A percentile compares a stretch with the other conserved stretches of the same genome.
phyloP scores from a whole-genome alignment of 1,140 invertebrate species.

The Drusus annulatus region DNA sequence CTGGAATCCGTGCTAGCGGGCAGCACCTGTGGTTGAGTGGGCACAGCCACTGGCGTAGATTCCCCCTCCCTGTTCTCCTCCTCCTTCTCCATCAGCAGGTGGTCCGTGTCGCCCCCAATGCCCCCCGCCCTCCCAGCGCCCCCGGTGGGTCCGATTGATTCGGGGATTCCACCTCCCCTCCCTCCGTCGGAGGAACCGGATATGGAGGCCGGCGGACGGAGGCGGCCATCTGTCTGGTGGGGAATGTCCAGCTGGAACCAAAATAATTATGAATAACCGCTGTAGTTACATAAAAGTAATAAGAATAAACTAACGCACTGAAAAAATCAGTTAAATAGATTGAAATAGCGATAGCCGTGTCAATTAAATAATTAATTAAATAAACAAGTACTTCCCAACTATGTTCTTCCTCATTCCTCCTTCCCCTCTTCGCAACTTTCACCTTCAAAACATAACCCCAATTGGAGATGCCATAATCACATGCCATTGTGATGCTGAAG shows the following conservation, averaged over 20 bases:
- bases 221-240: conserved; percentile 60
- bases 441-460: too few species aligned
- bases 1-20: conserved; percentile 49
- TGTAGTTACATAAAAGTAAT: too few species aligned
- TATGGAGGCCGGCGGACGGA: conserved; percentile 46
- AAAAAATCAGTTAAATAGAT: too few species aligned
- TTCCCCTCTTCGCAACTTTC: too few species aligned
- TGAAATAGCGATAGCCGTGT: too few species aligned
- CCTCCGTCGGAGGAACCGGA: conserved; percentile 54
- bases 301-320: too few species aligned
- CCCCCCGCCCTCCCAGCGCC: not conserved
- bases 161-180: not conserved
- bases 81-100: conserved; percentile 2
- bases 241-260: conserved; percentile 60
- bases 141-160: not conserved
- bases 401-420: too few species aligned
- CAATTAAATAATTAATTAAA: too few species aligned
- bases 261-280: not conserved
- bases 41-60: conserved; percentile 9
- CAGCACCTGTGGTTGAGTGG: conserved; percentile 26
- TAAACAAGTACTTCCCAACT: too few species aligned
- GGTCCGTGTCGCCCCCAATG: conserved; percentile 2
- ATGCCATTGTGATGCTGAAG: too few species aligned
- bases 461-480: too few species aligned
- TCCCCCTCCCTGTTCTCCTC: conserved; percentile 14